A percentile compares a stretch with the other conserved stretches of the same genome.
Evolutionary conservation across 2,797 vertebrate genomes (phyloP).

Genomic region (Bufotes viridis): DNA sequence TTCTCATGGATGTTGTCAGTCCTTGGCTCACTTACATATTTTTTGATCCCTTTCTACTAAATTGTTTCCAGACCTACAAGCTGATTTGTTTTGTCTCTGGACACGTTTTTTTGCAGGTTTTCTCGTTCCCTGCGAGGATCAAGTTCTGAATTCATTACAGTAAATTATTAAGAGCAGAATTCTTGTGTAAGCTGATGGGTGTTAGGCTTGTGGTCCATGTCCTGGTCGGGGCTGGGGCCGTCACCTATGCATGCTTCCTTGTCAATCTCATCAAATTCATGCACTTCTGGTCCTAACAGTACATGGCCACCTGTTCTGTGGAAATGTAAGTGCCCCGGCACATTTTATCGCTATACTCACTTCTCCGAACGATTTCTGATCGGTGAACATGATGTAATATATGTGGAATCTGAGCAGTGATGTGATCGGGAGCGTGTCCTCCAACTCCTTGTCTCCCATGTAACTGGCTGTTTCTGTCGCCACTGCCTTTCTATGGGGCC

Average conservation of each 20-base stretch:
- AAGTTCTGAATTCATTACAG: slow-evolving; percentile 21
- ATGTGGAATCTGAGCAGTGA: too few species aligned
- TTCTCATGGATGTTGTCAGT: slow-evolving; percentile 59
- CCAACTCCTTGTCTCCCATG: too few species aligned
- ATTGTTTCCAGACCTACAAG: slow-evolving; percentile 71
- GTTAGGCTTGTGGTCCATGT: background rate
- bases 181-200: slow-evolving; percentile 2
- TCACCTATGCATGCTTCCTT: background rate
- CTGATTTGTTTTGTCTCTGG: slow-evolving; percentile 72
- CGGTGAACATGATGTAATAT: too few species aligned
- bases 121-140: slow-evolving; percentile 10
- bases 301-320: too few species aligned
- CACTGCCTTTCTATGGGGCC: too few species aligned
- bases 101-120: slow-evolving; percentile 48
- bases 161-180: slow-evolving; percentile 17
- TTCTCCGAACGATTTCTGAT: too few species aligned
- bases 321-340: too few species aligned
- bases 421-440: too few species aligned
- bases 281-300: too few species aligned
- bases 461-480: too few species aligned
- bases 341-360: too few species aligned
- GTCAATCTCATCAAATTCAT: too few species aligned
- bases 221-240: background rate
- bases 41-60: slow-evolving; percentile 67
- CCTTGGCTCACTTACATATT: slow-evolving; percentile 65